A percentile compares a stretch with the other conserved stretches of the same genome.
Evolutionary conservation across 2,888 invertebrate species (phyloP).

Genomic region (Mythimna vitellina): DNA sequence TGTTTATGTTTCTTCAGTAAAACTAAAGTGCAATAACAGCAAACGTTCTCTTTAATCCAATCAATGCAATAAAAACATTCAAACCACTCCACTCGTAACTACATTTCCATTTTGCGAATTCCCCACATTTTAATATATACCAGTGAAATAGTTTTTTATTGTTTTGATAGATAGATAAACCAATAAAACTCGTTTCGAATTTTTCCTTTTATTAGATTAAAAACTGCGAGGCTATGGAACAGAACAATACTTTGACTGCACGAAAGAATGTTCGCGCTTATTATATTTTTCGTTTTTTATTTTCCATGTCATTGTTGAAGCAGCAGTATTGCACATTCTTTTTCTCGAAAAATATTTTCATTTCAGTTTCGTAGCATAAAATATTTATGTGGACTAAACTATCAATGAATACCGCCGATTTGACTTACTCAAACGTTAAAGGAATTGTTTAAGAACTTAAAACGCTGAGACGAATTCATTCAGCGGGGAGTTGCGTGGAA

Average conservation of each 20-base stretch:
- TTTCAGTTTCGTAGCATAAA: constrained; percentile 13
- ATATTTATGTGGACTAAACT: constrained; percentile 46
- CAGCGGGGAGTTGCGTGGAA: constrained; percentile 80
- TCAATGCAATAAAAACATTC: constrained; percentile 34
- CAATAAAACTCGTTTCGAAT: constrained; percentile 37
- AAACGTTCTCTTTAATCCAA: neutral
- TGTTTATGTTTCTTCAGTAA: neutral
- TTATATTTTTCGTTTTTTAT: constrained; percentile 18
- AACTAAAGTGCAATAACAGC: constrained; percentile 7
- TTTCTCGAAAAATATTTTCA: constrained; percentile 3
- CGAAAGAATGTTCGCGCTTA: constrained; percentile 29
- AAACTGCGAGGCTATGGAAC: constrained; percentile 8
- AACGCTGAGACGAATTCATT: constrained; percentile 81
- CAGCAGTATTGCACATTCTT: constrained; percentile 11
- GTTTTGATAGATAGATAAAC: constrained; percentile 45
- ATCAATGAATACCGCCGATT: constrained; percentile 57
- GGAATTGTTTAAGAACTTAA: constrained; percentile 81
- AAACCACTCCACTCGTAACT: constrained; percentile 58
- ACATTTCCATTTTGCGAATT: constrained; percentile 49
- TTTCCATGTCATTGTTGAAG: constrained; percentile 22
- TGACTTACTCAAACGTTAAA: constrained; percentile 70
- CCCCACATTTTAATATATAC: constrained; percentile 47
- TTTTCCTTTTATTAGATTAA: constrained; percentile 42
- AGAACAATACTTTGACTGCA: constrained; percentile 44
- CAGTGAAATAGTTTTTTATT: constrained; percentile 52